A percentile compares a stretch with the other conserved stretches of the same genome.
Conservation (phyloP, 2,888 invertebrate species). For the Falcaria lacertinaria region DNA sequence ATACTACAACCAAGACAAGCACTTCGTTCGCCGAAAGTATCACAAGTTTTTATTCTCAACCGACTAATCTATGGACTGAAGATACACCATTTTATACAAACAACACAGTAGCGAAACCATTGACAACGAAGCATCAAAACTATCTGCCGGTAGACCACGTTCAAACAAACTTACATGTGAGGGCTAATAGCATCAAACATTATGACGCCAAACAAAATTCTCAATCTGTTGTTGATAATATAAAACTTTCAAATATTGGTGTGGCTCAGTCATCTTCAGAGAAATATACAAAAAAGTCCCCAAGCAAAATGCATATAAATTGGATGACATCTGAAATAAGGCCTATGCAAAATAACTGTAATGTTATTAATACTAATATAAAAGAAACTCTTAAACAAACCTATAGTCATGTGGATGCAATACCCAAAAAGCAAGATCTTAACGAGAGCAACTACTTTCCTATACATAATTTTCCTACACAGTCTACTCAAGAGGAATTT, state of each 20-base stretch:
- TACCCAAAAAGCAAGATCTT: conserved; percentile 54
- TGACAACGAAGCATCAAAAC: conserved; percentile 53
- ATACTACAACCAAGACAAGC: conserved; percentile 41
- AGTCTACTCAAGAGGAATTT: conserved; percentile 60
- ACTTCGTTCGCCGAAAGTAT: conserved; percentile 64
- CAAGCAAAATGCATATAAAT: conserved; percentile 71
- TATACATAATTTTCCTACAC: conserved; percentile 61
- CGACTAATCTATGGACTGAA: conserved; percentile 65
- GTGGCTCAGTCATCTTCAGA: conserved; percentile 48
- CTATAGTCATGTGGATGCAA: conserved; percentile 44
- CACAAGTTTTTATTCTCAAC: conserved; percentile 66
- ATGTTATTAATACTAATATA: conserved; percentile 36
- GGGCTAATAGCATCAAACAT: conserved; percentile 43
- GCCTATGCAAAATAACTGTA: conserved; percentile 59
- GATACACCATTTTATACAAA: conserved; percentile 66
- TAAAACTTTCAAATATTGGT: conserved; percentile 42
- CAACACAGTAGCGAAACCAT: conserved; percentile 48
- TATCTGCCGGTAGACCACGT: conserved; percentile 47
- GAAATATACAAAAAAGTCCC: conserved; percentile 68
- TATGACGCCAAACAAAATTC: conserved; percentile 48
- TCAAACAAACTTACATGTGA: conserved; percentile 39
- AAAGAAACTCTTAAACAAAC: conserved; percentile 52
- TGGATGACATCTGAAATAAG: conserved; percentile 76
- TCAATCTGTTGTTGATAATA: conserved; percentile 35
- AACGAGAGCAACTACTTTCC: conserved; percentile 64